Percentiles rank a stretch among this genome's conserved stretches.
These are phyloP conservation scores for Drosophila anceps DNA, from an alignment of 2,888 invertebrate species.

Conservation along the genomic window DNA sequence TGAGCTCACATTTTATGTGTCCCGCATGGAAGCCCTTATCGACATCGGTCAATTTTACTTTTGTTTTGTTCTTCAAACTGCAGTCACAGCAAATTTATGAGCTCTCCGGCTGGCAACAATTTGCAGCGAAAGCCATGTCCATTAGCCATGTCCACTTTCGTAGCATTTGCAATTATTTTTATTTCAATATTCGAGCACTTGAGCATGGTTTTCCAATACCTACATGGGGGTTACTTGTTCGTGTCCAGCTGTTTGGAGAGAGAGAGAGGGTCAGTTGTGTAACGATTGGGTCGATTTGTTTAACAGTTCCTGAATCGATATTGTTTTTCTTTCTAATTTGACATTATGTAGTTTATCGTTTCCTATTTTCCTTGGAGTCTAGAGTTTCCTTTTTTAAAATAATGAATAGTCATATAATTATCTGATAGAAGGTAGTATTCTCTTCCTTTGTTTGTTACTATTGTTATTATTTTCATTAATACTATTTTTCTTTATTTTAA, in stretches of 20 bases:
- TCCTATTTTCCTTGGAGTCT: neutral
- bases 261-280: conserved; percentile 36
- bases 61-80: conserved; percentile 50
- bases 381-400: neutral
- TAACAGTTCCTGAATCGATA: conserved; percentile 54
- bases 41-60: conserved; percentile 38
- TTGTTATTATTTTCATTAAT: no score
- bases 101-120: conserved; percentile 37
- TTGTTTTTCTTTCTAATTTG: conserved; percentile 9
- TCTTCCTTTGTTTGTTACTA: no score
- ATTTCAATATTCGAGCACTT: conserved; percentile 22
- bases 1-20: conserved; percentile 38
- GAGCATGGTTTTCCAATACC: conserved; percentile 8
- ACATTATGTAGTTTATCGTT: conserved; percentile 2
- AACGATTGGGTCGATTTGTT: conserved; percentile 63
- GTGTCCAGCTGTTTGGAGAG: neutral
- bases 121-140: conserved; percentile 27
- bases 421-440: no score
- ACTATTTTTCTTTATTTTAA: no score
- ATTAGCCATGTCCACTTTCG: conserved; percentile 61
- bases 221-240: conserved; percentile 43
- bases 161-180: conserved; percentile 68
- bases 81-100: conserved; percentile 55
- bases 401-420: neutral
- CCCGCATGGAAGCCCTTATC: conserved; percentile 59